A percentile compares a stretch with the other conserved stretches of the same genome.
Evolutionary conservation across 2,888 invertebrate genomes (phyloP).

Genomic region (Subacronicta megacephala): DNA sequence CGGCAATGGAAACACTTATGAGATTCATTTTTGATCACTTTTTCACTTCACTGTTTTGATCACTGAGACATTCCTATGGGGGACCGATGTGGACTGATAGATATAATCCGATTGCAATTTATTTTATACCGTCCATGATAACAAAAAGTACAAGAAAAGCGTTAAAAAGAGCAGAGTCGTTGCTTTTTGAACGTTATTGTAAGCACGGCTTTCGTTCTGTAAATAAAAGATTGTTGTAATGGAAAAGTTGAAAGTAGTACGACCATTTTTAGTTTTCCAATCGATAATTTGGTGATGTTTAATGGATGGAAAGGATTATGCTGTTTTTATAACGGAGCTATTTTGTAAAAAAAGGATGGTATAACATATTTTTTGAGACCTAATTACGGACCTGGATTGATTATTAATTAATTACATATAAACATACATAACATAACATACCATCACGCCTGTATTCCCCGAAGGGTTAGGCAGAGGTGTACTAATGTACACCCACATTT

Average conservation of each 20-base stretch:
- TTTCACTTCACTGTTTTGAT: slow-evolving; percentile 65
- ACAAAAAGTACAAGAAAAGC: slow-evolving; percentile 73
- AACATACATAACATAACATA: too few species aligned
- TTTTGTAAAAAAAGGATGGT: too few species aligned
- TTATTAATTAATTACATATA: too few species aligned
- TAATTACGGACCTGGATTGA: too few species aligned
- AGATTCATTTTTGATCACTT: slow-evolving; percentile 69
- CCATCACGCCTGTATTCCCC: too few species aligned
- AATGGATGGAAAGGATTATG: slow-evolving; percentile 45
- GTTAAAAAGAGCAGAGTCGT: slow-evolving; percentile 71
- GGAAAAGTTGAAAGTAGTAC: slow-evolving; percentile 70
- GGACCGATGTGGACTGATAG: slow-evolving; percentile 73
- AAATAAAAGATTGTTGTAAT: slow-evolving; percentile 60
- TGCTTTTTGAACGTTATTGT: slow-evolving; percentile 71
- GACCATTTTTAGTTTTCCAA: slow-evolving; percentile 56
- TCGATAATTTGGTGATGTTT: slow-evolving; percentile 52
- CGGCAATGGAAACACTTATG: slow-evolving; percentile 66
- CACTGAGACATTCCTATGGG: slow-evolving; percentile 72
- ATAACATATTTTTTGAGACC: too few species aligned
- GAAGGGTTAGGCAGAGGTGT: too few species aligned
- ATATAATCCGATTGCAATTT: slow-evolving; percentile 66
- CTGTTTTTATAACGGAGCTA: background rate
- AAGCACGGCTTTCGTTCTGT: slow-evolving; percentile 74
- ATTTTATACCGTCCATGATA: slow-evolving; percentile 77
- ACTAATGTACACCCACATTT: too few species aligned